These are phyloP conservation scores for Papilio gigon DNA, from an alignment of 2,888 invertebrate genomes.

Conservation along the genomic window DNA sequence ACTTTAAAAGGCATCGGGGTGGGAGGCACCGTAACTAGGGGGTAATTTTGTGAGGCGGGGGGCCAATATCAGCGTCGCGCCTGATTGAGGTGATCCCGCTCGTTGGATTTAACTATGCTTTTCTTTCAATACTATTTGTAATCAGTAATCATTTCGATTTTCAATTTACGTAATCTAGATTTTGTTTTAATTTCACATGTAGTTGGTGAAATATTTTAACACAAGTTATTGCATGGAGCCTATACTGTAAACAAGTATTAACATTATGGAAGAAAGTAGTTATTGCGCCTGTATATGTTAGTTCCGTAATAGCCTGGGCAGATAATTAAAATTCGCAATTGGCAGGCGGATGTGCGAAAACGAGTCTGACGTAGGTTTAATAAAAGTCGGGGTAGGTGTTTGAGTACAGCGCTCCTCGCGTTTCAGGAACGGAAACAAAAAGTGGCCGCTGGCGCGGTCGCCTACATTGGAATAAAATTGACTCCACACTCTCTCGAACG, in stretches of 20 bases:
- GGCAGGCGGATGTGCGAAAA: slow-evolving; percentile 48
- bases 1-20: slow-evolving; percentile 81
- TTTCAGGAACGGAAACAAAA: slow-evolving; percentile 81
- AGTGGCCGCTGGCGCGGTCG: slow-evolving; percentile 80
- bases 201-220: background rate
- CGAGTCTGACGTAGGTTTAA: slow-evolving; percentile 67
- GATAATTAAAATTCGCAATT: slow-evolving; percentile 37
- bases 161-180: background rate
- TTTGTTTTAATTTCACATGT: slow-evolving; percentile 36
- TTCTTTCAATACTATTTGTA: slow-evolving; percentile 64
- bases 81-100: slow-evolving; percentile 79
- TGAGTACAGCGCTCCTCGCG: slow-evolving; percentile 79
- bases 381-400: slow-evolving; percentile 79
- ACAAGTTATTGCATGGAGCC: background rate
- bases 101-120: slow-evolving; percentile 71
- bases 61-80: slow-evolving; percentile 79
- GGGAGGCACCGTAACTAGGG: slow-evolving; percentile 77
- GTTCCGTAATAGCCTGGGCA: slow-evolving; percentile 8
- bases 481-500: slow-evolving; percentile 82
- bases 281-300: background rate
- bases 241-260: no score
- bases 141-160: slow-evolving; percentile 56
- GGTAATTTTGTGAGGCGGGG: slow-evolving; percentile 81
- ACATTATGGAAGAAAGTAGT: background rate
- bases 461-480: slow-evolving; percentile 83